Base-by-base conservation (phyloP, 2,888 invertebrate species). In the Parasteatoda lunata region DNA sequence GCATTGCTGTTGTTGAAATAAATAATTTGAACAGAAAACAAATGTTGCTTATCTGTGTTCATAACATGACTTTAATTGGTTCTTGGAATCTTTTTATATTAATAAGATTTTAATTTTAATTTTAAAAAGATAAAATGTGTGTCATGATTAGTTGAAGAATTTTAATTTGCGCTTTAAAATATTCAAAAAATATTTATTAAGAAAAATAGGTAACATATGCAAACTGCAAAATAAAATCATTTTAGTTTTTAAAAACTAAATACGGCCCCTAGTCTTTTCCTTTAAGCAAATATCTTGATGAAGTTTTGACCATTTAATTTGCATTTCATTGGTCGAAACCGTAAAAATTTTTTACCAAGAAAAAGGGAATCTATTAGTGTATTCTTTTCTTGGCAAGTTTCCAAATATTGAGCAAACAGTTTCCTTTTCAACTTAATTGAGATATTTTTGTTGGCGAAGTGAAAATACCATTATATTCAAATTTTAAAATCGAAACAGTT, bases 271-370 rank as follows among this genome's bases (percentile, higher is more conserved):
- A 84, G 77, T 77, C 77, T 84, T 84, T 77, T 71, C 72, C 72
- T 77, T 84, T 13, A 65, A 75, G 77, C 52, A 84, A 79, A 52
- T 79, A 80, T 51, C 76, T 52, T 76, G 85, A 85, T 85, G 80
- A 85, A 80, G 80, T 85, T 80, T 85, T 69, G 71, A 64, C 71
- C 79, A 76, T 80, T 79, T 85, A 85, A 85, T 85, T 85, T 85
- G 85, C 85, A 77, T 85, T 85, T 85, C 80, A 85, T 85, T 79
- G 85, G 84, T 52, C 72, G 59, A 64, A 73, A 78, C 70, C 76
- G 77, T 77, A 77, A 79, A 85, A 80, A 65, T 73, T 47, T 70
- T 71, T 80, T 76, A n/a, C 15, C 70, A 64, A 51, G 70, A 77
- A 72, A 79, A 85, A 85, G 70, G 70, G 76, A 80, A 85, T 79